A percentile compares a stretch with the other conserved stretches of the same genome.
Conservation (phyloP, 2,113 vertebrate species). For the Gambusia affinis region DNA sequence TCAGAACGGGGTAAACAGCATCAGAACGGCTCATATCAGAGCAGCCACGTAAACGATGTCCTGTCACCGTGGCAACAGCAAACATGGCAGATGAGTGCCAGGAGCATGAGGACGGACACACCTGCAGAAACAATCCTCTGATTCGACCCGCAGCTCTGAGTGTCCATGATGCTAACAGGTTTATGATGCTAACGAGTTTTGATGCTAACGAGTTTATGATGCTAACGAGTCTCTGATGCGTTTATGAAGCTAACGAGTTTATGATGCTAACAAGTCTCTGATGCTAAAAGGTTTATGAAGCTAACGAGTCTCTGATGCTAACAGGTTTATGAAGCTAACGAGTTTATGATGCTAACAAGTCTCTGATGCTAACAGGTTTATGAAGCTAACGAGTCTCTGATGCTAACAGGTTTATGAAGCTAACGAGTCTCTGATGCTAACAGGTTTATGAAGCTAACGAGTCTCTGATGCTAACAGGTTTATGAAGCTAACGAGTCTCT, state of each 20-base stretch:
- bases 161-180: neutral
- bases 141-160: neutral
- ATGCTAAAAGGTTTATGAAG: neutral
- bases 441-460: too few relatives aligned
- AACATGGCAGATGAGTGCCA: neutral
- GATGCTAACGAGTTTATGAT: too few relatives aligned
- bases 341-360: too few relatives aligned
- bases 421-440: too few relatives aligned
- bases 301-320: neutral
- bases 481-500: too few relatives aligned
- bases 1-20: neutral
- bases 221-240: neutral
- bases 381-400: too few relatives aligned
- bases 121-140: slow-evolving; percentile 3
- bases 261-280: neutral
- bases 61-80: neutral
- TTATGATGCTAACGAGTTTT: neutral
- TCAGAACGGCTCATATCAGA: neutral
- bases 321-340: too few relatives aligned
- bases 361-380: too few relatives aligned
- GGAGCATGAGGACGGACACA: neutral
- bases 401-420: too few relatives aligned
- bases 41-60: neutral
- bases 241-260: neutral
- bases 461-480: too few relatives aligned